phyloP scores from a whole-genome alignment of 2,797 vertebrate genomes.

The Anguilla obscura region DNA sequence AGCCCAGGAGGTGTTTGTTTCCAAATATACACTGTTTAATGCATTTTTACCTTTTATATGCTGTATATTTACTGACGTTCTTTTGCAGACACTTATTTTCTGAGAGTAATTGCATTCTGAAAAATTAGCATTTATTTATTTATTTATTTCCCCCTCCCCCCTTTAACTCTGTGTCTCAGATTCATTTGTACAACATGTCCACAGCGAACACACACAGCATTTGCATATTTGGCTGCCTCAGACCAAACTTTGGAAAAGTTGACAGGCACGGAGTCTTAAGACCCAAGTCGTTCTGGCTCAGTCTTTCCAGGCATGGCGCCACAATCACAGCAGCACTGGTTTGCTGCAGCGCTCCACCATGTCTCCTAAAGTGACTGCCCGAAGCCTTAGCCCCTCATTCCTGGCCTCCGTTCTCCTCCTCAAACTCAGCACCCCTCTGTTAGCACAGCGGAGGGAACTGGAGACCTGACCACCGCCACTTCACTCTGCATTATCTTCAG shows the following conservation, averaged over 20 bases:
- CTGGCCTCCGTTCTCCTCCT: too few species aligned
- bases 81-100: background rate
- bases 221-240: background rate
- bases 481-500: background rate
- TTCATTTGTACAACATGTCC: background rate
- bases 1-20: background rate
- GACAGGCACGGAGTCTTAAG: background rate
- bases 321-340: constrained; percentile 29
- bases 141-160: background rate
- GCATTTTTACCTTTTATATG: background rate
- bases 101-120: background rate
- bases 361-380: background rate
- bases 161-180: background rate
- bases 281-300: constrained; percentile 26
- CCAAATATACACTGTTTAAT: background rate
- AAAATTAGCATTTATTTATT: background rate
- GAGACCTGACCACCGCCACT: background rate
- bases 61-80: background rate
- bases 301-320: constrained; percentile 41
- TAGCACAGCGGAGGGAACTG: background rate
- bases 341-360: constrained; percentile 8
- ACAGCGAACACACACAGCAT: too few species aligned
- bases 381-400: background rate
- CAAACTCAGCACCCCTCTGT: background rate
- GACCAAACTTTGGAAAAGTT: background rate